Evolutionary conservation across 2,888 invertebrate genomes (phyloP), one percentile per base, ranked within the genome.

Genomic region (Plagodis dolabraria): DNA sequence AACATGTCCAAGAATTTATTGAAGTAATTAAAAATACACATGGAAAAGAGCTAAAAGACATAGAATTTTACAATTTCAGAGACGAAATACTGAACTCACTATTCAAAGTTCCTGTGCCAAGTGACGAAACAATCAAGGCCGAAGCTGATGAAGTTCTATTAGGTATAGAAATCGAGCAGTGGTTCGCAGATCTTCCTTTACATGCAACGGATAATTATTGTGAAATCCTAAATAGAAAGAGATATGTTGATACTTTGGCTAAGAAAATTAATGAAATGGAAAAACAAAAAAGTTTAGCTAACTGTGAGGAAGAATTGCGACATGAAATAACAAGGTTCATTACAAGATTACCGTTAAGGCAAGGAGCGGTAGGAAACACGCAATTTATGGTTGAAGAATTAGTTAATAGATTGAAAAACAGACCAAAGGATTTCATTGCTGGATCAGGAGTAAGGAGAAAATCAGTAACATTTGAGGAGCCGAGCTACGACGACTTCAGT

Each of bases 131-230:
- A 4, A 55, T 89, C 11, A 73, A 67, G 66, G 75, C 82, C 48
- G 87, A 88, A 77, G 83, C 80, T 0, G 79, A 84, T 63, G 80
- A 83, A 65, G 82, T 89, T 50, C 59, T 85, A 12, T 56, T 89
- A 12, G 77, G 75, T 6, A 56, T 76, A 0, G 89, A 89, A 70
- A 74, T 90, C 4, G 84, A 85, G 33, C 75, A 83, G 35, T 90
- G 89, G 89, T 76, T 82, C 63, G 63, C 68, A n/a, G 82, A 85
- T 52, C 65, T 89, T 42, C 85, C 86, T 2, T 38, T 83, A 12
- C 34, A 71, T 11, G 55, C 66, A 60, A 69, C 72, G 35, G 56
- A 75, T 22, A 63, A 73, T 12, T n/a, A 60, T 5, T 38, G 57
- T n/a, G 74, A 77, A 33, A 65, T 68, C 33, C 51, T 79, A 33